A percentile compares a stretch with the other conserved stretches of the same genome.
phyloP scores from a whole-genome alignment of 2,113 vertebrate species.

The Platysternon megacephalum region DNA sequence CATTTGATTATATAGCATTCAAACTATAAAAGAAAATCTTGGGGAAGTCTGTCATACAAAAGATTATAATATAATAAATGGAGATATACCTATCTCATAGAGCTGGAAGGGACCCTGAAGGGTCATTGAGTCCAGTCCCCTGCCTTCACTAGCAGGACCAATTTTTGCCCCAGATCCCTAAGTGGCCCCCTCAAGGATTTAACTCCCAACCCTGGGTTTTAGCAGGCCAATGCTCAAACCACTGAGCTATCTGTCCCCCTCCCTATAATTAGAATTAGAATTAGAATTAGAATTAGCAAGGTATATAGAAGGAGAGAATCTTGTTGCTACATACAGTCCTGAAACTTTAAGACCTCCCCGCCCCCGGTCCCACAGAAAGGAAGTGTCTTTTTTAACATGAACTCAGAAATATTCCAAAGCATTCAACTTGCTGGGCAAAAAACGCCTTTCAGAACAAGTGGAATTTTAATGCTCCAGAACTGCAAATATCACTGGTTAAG shows the following conservation, averaged over 20 bases:
- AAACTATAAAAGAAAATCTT: neutral
- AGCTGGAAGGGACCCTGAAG: no score
- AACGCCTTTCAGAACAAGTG: neutral
- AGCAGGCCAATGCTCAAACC: no score
- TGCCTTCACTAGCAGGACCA: no score
- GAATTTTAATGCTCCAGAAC: neutral
- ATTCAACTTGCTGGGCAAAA: neutral
- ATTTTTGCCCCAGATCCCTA: no score
- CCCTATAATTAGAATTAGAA: no score
- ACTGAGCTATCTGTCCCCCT: no score
- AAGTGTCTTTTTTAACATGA: neutral
- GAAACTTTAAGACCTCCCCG: neutral
- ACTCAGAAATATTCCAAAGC: neutral
- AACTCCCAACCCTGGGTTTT: no score
- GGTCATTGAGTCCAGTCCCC: no score
- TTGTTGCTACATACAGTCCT: neutral
- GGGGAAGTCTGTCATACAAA: neutral
- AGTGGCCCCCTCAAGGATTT: no score
- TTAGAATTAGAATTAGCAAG: no score
- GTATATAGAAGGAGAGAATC: neutral
- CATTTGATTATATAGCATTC: neutral
- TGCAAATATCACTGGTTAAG: neutral
- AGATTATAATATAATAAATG: no score
- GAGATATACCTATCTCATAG: no score
- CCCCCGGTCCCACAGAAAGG: neutral